Percentiles rank a stretch among this genome's conserved stretches.
Evolutionary conservation across 2,888 invertebrate species (phyloP).

Genomic region (Ophraella communa): DNA sequence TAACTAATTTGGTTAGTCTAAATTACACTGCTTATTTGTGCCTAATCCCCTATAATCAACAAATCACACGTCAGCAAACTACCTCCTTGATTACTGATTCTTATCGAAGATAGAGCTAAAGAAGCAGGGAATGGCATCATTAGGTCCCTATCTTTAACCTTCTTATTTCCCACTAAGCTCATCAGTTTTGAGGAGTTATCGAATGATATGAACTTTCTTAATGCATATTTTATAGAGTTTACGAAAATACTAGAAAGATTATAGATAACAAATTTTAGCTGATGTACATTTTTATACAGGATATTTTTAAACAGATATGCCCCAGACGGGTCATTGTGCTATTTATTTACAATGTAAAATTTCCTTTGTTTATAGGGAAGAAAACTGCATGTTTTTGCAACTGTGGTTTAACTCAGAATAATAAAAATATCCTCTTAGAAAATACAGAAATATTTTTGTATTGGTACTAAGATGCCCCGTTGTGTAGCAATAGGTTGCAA

Average conservation of each 20-base stretch:
- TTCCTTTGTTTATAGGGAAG: no score
- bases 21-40: slow-evolving; percentile 13
- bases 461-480: no score
- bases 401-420: no score
- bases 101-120: slow-evolving; percentile 22
- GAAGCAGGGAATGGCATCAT: slow-evolving; percentile 15
- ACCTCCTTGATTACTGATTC: slow-evolving; percentile 26
- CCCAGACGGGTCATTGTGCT: no score
- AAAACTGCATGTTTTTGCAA: no score
- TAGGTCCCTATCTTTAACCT: slow-evolving; percentile 22
- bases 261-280: background rate
- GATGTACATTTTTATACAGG: background rate
- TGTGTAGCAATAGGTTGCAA: no score
- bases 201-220: slow-evolving; percentile 5
- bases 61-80: slow-evolving; percentile 28
- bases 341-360: no score
- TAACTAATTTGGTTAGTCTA: slow-evolving; percentile 5
- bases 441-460: no score
- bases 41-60: slow-evolving; percentile 21
- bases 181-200: slow-evolving; percentile 16
- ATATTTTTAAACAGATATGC: no score
- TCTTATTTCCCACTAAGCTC: slow-evolving; percentile 24
- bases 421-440: no score
- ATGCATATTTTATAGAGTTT: background rate
- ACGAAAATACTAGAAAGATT: background rate